A percentile compares a stretch with the other conserved stretches of the same genome.
These are phyloP conservation scores for Drosophila sulfurigaster DNA, from an alignment of 1,140 invertebrate species.

Conservation along the genomic window DNA sequence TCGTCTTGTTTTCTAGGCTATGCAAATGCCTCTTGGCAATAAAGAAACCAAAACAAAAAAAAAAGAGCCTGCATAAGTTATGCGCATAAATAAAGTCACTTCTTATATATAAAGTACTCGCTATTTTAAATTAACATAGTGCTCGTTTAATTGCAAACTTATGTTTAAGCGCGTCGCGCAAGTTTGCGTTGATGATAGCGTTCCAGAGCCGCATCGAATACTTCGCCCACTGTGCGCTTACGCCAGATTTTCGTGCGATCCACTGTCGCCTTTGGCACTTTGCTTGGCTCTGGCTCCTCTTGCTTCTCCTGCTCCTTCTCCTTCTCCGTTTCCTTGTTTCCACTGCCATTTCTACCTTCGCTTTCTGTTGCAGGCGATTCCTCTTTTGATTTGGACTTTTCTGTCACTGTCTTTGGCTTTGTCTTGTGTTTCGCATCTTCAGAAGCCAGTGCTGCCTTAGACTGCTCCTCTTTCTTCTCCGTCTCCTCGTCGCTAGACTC, in stretches of 20 bases:
- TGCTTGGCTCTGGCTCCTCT: conserved; percentile 21
- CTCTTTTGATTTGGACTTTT: conserved; percentile 30
- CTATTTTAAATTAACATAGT: conserved; percentile 62
- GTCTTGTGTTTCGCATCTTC: conserved; percentile 31
- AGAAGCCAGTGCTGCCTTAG: conserved; percentile 1
- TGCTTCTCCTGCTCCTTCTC: background rate
- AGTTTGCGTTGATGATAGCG: conserved; percentile 92
- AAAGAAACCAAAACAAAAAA: conserved; percentile 38
- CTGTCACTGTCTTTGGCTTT: conserved; percentile 12
- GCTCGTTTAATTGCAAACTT: conserved; percentile 22
- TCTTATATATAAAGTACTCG: too few species aligned
- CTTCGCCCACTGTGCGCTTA: conserved; percentile 92
- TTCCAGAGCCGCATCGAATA: conserved; percentile 92
- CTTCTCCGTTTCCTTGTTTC: background rate
- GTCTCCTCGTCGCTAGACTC: conserved; percentile 86
- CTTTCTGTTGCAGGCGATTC: background rate
- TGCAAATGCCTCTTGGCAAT: conserved; percentile 54
- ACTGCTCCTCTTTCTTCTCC: conserved; percentile 5
- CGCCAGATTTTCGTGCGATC: conserved; percentile 91
- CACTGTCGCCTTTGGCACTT: conserved; percentile 29
- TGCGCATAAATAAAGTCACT: background rate
- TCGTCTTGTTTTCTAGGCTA: conserved; percentile 38
- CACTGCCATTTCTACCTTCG: background rate
- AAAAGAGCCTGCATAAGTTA: conserved; percentile 40
- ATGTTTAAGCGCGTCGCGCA: conserved; percentile 70